Evolutionary conservation across 2,113 vertebrate species (phyloP).

Genomic region (Coptodon bakossiorum): DNA sequence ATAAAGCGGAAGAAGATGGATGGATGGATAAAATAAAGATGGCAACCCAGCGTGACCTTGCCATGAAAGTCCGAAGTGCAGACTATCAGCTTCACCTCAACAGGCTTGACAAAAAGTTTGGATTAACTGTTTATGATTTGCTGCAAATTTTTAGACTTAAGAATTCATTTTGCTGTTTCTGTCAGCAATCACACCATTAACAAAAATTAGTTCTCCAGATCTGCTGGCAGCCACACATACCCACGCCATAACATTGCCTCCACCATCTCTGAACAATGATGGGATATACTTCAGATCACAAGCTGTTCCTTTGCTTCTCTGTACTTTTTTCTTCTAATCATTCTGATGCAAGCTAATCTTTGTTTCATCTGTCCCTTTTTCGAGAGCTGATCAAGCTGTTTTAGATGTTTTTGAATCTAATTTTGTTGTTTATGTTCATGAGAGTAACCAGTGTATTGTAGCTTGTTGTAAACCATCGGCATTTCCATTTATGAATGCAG

Average conservation of each 20-base stretch:
- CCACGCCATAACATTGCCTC: background rate
- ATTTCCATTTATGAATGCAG: background rate
- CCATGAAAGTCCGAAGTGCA: rapidly evolving
- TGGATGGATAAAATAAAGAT: background rate
- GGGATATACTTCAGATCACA: background rate
- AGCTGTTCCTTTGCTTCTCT: background rate
- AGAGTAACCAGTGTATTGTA: background rate
- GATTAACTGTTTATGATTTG: background rate
- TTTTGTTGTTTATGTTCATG: rapidly evolving
- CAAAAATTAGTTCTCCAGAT: rapidly evolving
- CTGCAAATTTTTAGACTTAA: background rate
- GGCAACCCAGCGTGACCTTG: background rate
- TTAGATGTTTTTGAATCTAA: background rate
- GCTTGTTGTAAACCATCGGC: background rate
- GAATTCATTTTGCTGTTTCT: background rate
- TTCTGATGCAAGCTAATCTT: background rate
- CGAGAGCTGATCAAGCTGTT: background rate
- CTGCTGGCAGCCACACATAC: background rate
- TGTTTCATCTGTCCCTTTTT: background rate
- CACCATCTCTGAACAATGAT: background rate
- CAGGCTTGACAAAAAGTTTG: background rate
- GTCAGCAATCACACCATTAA: background rate
- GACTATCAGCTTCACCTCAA: background rate
- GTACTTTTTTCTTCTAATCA: background rate
- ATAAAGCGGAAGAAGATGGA: too few species aligned